Percentiles rank a stretch among this genome's conserved stretches.
These are phyloP conservation scores for Pocillopora verrucosa DNA, from an alignment of 64 coral and sea anemone species.

Conservation along the genomic window DNA sequence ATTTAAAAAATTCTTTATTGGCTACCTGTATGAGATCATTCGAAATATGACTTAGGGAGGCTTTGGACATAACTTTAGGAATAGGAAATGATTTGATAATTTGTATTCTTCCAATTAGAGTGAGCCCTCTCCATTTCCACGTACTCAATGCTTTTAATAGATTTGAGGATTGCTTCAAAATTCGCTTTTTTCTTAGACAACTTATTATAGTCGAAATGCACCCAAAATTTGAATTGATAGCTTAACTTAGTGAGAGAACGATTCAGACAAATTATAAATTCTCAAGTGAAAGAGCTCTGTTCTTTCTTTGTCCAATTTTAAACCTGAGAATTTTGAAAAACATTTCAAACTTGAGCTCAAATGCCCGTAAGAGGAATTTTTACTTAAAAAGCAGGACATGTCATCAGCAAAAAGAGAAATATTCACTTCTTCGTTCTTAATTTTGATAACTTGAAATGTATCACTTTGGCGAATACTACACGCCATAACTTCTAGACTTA, in stretches of 20 bases:
- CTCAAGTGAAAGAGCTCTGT: neutral
- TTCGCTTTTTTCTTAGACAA: too few species aligned
- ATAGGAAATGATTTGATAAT: conserved; percentile 33
- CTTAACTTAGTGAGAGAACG: too few species aligned
- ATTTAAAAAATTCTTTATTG: conserved; percentile 4
- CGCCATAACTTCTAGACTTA: conserved; percentile 19
- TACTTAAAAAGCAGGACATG: neutral
- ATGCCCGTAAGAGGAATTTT: neutral
- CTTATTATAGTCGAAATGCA: too few species aligned
- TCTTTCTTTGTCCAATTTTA: neutral
- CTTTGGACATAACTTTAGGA: conserved; percentile 40
- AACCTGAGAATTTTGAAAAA: conserved; percentile 25
- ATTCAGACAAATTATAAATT: neutral
- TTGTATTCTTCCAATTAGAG: conserved; percentile 19
- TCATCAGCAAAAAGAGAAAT: conserved; percentile 6
- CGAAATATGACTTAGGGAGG: conserved; percentile 1
- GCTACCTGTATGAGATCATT: conserved; percentile 24
- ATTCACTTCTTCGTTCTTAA: neutral
- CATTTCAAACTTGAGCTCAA: neutral
- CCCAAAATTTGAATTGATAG: too few species aligned
- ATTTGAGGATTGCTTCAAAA: too few species aligned
- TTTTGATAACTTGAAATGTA: neutral
- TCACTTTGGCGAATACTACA: conserved; percentile 12
- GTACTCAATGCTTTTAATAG: neutral
- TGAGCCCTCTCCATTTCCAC: neutral